Conservation (phyloP, 92 coral and sea anemone genomes). For the Zoanthus gigantus region DNA sequence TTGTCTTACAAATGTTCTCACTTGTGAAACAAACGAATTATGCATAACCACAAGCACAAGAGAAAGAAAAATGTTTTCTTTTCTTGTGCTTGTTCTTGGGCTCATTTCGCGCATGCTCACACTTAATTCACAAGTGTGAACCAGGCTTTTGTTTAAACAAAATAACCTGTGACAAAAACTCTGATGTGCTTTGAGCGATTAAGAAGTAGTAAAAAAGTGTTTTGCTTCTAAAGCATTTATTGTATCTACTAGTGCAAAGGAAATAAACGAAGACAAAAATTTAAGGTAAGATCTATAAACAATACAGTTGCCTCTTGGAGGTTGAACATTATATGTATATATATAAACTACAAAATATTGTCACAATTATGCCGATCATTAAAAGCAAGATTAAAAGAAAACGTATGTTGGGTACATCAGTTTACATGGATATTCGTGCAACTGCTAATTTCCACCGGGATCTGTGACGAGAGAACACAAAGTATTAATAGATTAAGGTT, state of each 20-base stretch:
- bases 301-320: background rate
- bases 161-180: background rate
- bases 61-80: no score
- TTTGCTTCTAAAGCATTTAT: background rate
- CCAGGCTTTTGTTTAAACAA: background rate
- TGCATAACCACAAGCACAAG: no score
- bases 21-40: no score
- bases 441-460: constrained; percentile 41
- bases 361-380: background rate
- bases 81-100: no score
- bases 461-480: background rate
- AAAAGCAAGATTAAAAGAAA: constrained; percentile 26
- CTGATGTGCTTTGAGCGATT: background rate
- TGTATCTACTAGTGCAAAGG: constrained; percentile 27
- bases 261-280: constrained; percentile 17
- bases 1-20: no score
- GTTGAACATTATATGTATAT: background rate
- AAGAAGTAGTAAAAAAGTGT: background rate
- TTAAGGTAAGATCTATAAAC: constrained; percentile 6
- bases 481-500: background rate
- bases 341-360: constrained; percentile 19
- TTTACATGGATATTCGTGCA: background rate
- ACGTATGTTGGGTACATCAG: background rate
- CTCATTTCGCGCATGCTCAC: no score
- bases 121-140: no score